Evolutionary conservation across 2,888 invertebrate species (phyloP).

Genomic region (Cantharis rustica): DNA sequence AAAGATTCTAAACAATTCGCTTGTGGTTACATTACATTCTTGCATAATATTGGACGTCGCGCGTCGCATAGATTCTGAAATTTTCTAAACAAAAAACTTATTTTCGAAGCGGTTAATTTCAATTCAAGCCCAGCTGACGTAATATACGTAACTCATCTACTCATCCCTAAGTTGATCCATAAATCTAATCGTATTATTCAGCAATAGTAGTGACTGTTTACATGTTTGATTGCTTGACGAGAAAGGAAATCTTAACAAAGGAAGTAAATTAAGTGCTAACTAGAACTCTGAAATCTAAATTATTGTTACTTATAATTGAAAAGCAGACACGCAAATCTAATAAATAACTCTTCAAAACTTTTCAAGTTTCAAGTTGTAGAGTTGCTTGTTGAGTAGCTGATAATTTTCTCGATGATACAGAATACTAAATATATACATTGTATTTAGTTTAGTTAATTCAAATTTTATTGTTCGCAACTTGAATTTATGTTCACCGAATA

Average conservation of each 20-base stretch:
- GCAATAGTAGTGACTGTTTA: constrained; percentile 23
- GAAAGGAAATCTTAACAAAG: constrained; percentile 17
- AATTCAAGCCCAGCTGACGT: neutral
- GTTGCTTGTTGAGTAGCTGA: neutral
- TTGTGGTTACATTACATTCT: neutral
- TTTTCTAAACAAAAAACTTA: neutral
- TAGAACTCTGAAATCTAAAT: constrained; percentile 4
- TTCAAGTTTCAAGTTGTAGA: neutral
- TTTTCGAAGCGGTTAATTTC: neutral
- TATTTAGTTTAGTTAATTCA: neutral
- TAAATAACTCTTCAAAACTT: constrained; percentile 8
- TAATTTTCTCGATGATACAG: neutral
- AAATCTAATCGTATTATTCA: constrained; percentile 15
- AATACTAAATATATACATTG: neutral
- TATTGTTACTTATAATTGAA: constrained; percentile 17
- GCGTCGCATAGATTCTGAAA: neutral
- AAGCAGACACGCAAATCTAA: constrained; percentile 14
- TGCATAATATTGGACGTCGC: neutral
- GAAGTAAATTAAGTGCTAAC: constrained; percentile 16
- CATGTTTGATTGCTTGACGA: constrained; percentile 27
- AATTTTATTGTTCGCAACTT: neutral
- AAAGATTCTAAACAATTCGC: neutral
- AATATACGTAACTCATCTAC: neutral
- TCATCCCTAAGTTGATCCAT: constrained; percentile 16
- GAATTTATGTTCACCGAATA: neutral